Percentiles rank a stretch among this genome's conserved stretches.
Evolutionary conservation across 2,888 invertebrate species (phyloP).

Genomic region (Eremobia ochroleuca): DNA sequence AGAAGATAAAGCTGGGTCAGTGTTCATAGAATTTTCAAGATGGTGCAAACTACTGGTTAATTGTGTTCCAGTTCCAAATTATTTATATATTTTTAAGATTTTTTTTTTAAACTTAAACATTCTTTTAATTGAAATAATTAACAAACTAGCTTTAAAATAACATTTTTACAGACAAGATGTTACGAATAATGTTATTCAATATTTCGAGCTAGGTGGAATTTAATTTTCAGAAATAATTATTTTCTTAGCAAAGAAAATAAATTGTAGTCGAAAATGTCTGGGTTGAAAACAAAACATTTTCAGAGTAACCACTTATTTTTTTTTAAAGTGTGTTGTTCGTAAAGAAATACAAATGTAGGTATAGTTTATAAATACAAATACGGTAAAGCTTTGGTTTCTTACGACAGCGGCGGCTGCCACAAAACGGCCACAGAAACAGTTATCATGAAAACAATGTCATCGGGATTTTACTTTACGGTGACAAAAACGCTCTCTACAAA

Average conservation of each 20-base stretch:
- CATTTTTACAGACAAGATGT: neutral
- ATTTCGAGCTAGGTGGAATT: neutral
- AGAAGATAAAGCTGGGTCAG: constrained; percentile 24
- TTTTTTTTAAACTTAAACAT: neutral
- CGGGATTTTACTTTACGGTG: neutral
- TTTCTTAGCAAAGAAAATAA: neutral
- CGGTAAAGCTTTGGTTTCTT: neutral
- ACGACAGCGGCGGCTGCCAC: neutral
- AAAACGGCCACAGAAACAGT: too few species aligned
- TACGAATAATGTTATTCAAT: neutral
- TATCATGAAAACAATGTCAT: neutral
- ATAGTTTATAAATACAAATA: neutral
- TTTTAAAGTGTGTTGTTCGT: neutral
- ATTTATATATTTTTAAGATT: neutral
- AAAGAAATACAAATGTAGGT: neutral
- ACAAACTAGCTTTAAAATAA: neutral
- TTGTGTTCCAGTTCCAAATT: constrained; percentile 23
- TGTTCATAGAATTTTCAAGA: constrained; percentile 25
- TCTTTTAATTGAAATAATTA: neutral
- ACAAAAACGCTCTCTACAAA: too few species aligned
- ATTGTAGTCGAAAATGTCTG: neutral
- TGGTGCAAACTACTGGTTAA: constrained; percentile 31
- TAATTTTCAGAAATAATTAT: neutral
- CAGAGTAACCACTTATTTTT: neutral
- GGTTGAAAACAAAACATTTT: neutral